These are phyloP conservation scores for Cottus gobio DNA, from an alignment of 2,113 vertebrate genomes.

Conservation along the genomic window DNA sequence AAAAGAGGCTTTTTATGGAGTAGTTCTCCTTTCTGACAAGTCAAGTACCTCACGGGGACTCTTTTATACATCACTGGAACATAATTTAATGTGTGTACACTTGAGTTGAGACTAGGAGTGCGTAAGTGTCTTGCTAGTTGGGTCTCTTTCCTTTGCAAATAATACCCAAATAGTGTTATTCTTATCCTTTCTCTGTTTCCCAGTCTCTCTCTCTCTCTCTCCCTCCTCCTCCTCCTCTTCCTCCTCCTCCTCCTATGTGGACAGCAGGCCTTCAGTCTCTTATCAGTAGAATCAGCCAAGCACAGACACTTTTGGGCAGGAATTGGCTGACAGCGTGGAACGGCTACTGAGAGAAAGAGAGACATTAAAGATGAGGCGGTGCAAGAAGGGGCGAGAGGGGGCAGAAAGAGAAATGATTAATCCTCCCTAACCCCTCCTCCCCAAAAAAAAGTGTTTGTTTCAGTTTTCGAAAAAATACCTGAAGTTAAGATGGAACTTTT, in stretches of 20 bases:
- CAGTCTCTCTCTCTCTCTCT: conserved; percentile 1
- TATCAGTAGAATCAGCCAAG: conserved; percentile 79
- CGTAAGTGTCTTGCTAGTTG: conserved; percentile 1
- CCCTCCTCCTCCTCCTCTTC: conserved; percentile 1
- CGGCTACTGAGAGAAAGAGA: conserved; percentile 44
- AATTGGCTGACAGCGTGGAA: conserved; percentile 74
- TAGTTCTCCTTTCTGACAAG: conserved; percentile 47
- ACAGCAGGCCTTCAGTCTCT: conserved; percentile 69
- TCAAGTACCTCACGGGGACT: conserved; percentile 36
- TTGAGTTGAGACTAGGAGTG: not conserved
- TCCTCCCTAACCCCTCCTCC: not conserved
- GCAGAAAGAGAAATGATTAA: conserved; percentile 48
- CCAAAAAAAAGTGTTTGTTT: conserved; percentile 48
- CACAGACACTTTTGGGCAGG: conserved; percentile 73
- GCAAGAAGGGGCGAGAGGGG: not conserved
- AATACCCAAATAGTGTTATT: conserved; percentile 36
- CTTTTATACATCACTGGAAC: conserved; percentile 34
- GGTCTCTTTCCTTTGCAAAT: conserved; percentile 1
- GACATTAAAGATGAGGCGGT: conserved; percentile 64
- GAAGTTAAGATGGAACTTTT: conserved; percentile 59
- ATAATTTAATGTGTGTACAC: conserved; percentile 23
- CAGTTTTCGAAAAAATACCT: conserved; percentile 36
- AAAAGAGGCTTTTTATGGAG: conserved; percentile 31
- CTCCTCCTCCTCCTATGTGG: conserved; percentile 45
- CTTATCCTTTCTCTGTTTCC: conserved; percentile 36